Conservation (phyloP, 2,113 vertebrate species). For the Spheniscus mendiculus region DNA sequence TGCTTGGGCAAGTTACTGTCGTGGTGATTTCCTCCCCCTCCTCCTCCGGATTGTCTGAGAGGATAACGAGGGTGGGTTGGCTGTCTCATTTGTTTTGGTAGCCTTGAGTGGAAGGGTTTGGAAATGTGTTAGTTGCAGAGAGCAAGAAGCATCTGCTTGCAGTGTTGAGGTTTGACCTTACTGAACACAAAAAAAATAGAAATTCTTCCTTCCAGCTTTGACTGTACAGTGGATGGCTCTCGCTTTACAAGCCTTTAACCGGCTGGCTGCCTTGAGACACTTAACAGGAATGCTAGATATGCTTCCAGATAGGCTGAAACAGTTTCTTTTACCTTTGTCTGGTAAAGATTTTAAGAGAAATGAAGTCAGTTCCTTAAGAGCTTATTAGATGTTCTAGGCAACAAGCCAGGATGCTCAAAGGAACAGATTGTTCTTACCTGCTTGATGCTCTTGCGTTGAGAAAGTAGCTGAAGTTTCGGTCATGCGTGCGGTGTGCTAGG, state of each 20-base stretch:
- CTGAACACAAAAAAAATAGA: neutral
- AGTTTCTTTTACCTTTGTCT: neutral
- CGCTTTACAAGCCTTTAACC: fast-evolving
- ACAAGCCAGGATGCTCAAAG: neutral
- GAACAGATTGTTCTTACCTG: slow-evolving; percentile 23
- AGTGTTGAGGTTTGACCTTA: neutral
- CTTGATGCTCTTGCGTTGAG: neutral
- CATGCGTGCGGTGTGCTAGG: fast-evolving
- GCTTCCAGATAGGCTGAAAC: neutral
- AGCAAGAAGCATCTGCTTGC: neutral
- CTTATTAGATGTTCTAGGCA: neutral
- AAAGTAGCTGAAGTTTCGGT: neutral
- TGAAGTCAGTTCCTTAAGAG: neutral
- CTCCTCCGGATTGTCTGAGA: neutral
- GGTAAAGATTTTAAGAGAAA: neutral
- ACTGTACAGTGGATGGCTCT: neutral
- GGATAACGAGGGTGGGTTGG: neutral
- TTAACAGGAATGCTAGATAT: neutral
- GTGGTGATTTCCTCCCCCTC: neutral
- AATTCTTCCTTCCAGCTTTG: neutral
- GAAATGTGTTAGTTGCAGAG: neutral
- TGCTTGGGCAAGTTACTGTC: neutral
- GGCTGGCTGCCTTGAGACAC: neutral
- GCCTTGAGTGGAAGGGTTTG: neutral
- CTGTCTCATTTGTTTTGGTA: neutral